Conservation (phyloP, 2,888 invertebrate species). For the Drosophila histrio region DNA sequence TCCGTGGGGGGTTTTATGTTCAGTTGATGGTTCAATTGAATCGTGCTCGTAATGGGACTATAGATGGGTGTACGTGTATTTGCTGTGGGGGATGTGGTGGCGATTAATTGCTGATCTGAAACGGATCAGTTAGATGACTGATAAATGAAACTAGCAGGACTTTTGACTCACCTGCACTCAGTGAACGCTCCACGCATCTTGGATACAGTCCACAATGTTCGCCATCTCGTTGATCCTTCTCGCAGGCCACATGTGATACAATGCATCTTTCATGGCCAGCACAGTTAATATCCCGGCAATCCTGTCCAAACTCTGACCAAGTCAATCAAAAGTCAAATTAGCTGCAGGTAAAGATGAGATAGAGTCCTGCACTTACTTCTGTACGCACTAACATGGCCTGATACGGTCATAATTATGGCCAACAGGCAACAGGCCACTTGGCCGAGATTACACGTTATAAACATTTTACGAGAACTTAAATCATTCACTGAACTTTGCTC, state of each 20-base stretch:
- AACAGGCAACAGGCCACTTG: conserved; percentile 16
- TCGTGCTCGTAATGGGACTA: conserved; percentile 46
- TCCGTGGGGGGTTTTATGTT: conserved; percentile 13
- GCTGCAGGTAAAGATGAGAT: neutral
- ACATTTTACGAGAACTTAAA: conserved; percentile 21
- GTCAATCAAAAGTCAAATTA: neutral
- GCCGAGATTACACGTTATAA: conserved; percentile 6
- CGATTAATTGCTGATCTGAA: conserved; percentile 70
- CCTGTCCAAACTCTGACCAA: conserved; percentile 43
- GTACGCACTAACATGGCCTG: conserved; percentile 37
- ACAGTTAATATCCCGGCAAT: conserved; percentile 53
- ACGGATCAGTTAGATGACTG: conserved; percentile 41
- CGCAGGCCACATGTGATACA: conserved; percentile 35
- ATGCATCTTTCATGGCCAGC: conserved; percentile 35
- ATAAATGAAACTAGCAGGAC: neutral
- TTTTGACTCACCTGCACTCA: conserved; percentile 39
- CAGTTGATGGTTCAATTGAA: conserved; percentile 25
- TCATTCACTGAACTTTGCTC: conserved; percentile 21
- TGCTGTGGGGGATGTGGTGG: conserved; percentile 68
- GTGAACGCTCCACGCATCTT: conserved; percentile 31
- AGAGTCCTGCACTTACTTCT: conserved; percentile 38
- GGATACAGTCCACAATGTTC: conserved; percentile 54
- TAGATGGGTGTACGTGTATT: conserved; percentile 50
- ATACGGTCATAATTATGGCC: conserved; percentile 7
- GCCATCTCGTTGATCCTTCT: conserved; percentile 39